A percentile compares a stretch with the other conserved stretches of the same genome.
phyloP scores from a whole-genome alignment of 2,113 vertebrate genomes.

The Cochlearius cochlearius region DNA sequence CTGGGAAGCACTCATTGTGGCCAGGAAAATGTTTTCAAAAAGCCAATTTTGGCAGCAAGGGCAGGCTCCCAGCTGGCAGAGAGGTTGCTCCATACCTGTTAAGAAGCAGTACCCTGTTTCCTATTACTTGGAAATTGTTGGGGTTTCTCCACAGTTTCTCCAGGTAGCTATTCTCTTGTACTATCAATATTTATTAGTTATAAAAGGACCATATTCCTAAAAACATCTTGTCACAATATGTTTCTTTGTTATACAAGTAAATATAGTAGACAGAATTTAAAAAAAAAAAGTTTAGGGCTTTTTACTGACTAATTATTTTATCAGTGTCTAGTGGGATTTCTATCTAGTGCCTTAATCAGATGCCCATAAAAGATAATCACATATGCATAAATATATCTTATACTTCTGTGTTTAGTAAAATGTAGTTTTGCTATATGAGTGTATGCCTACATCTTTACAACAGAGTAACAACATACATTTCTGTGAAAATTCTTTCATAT shows the following conservation, averaged over 20 bases:
- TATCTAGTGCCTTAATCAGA: background rate
- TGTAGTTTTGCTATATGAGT: background rate
- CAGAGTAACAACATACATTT: background rate
- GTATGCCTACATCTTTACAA: background rate
- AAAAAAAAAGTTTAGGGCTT: background rate
- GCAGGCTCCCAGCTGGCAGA: background rate
- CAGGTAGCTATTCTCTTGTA: background rate
- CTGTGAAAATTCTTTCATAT: background rate
- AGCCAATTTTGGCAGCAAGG: background rate
- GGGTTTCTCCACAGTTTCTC: background rate
- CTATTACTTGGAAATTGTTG: background rate
- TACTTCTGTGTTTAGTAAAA: background rate
- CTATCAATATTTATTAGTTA: background rate
- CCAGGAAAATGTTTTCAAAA: slow-evolving; percentile 9
- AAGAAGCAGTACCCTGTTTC: background rate
- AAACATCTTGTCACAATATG: background rate
- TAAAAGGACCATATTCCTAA: background rate
- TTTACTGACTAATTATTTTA: background rate
- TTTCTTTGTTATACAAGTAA: background rate
- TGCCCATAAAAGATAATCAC: background rate
- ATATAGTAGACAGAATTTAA: background rate
- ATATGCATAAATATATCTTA: background rate
- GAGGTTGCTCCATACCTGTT: background rate
- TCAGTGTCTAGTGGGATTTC: background rate
- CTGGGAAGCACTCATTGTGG: background rate